phyloP scores from a whole-genome alignment of 2,888 invertebrate species.

The Eristalis intricaria region DNA sequence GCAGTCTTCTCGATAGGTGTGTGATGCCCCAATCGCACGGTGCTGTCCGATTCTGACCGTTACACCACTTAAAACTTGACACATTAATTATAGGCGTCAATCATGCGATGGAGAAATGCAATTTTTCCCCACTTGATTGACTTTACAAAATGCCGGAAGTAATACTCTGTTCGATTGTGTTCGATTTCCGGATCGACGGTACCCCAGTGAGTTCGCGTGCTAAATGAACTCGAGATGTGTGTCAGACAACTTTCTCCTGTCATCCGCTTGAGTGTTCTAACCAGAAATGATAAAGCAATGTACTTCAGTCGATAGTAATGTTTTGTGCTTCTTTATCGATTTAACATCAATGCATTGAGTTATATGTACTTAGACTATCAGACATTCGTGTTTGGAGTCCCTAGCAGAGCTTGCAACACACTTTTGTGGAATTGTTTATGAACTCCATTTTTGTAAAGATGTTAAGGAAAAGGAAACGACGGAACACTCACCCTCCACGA shows the following conservation, averaged over 20 bases:
- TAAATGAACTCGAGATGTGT: slow-evolving; percentile 28
- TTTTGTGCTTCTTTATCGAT: neutral
- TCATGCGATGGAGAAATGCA: slow-evolving; percentile 60
- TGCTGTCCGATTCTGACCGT: slow-evolving; percentile 27
- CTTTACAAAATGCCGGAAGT: slow-evolving; percentile 63
- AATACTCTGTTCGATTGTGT: slow-evolving; percentile 47
- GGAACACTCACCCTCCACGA: too few species aligned
- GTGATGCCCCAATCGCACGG: neutral
- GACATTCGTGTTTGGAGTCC: neutral
- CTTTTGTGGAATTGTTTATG: too few species aligned
- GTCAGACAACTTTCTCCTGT: neutral
- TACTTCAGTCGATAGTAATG: neutral
- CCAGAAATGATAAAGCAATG: neutral
- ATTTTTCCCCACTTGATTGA: slow-evolving; percentile 62
- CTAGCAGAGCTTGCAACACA: too few species aligned
- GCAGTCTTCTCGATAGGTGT: slow-evolving; percentile 3
- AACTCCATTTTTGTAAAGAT: too few species aligned
- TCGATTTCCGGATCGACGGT: slow-evolving; percentile 54
- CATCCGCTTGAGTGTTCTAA: neutral
- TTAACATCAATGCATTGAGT: neutral
- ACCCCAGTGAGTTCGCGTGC: slow-evolving; percentile 43
- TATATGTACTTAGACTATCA: neutral
- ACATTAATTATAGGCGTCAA: slow-evolving; percentile 69
- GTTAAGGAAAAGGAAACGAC: too few species aligned
- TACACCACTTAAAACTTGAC: slow-evolving; percentile 57